Base-by-base conservation (phyloP, 37 sponge, comb jelly and placozoan species). In the Aphrocallistes beatrix region DNA sequence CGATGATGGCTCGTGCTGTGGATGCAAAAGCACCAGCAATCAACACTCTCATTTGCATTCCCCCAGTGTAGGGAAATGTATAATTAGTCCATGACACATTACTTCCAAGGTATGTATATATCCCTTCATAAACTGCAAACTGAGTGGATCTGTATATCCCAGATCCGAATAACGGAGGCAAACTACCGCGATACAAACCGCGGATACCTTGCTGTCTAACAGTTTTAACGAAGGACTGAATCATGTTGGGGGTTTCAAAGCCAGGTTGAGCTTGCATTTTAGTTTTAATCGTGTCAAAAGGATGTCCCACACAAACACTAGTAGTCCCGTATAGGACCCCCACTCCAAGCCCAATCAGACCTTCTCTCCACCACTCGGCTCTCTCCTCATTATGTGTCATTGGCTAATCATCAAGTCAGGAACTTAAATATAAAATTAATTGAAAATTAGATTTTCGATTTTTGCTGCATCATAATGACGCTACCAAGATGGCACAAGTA, bases 231-330 rank as follows among this genome's bases (percentile, higher is more conserved):
- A 98, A 90, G 1, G 99, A 84, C 37, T 88, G 81, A 10, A 88
- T 30, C 99, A 98, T 98, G 51, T 81, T 89, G 9, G 87, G 39
- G 0, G 45, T 81, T 83, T 98, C 99, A 83, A 93, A 98, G 0
- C 99, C 99, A 25, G 37, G 50, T 87, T 98, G 99, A 0, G 99
- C 99, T 82, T 98, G 99, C 99, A 98, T 98, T 83, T 98, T 98
- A 1, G 99, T 98, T 87, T 98, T 98, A 85, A 98, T 91, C 1
- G 99, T 98, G 86, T 98, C 99, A 84, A 98, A 89, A 13, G 99
- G 99, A 38, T 98, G 99, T 0, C 99, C 99, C 1, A 98, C 95
- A 37, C 84, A 83, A 21, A 98, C 99, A 89, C 94, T 94, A 36
- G 95, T 94, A 17, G 99, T 98, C 0, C 99, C 99, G 88, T 98